These are phyloP conservation scores for Melinopterus prodromus DNA, from an alignment of 2,888 invertebrate genomes.

Conservation along the genomic window DNA sequence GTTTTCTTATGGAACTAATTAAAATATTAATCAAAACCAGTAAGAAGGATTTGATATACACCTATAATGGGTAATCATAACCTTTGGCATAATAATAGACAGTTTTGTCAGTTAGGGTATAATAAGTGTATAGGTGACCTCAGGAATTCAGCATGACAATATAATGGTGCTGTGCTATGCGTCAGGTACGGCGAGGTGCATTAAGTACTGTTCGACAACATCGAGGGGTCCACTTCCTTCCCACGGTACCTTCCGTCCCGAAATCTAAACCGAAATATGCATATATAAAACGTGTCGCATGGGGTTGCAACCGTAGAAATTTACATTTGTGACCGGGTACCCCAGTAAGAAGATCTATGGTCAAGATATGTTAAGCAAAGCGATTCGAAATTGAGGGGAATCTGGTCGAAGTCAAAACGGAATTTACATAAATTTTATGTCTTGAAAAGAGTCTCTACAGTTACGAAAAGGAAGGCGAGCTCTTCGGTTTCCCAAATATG, in stretches of 20 bases:
- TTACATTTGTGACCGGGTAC: not conserved
- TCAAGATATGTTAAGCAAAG: conserved; percentile 15
- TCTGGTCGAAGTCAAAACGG: not conserved
- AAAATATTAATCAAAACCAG: too few relatives aligned
- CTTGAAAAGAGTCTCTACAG: conserved; percentile 15
- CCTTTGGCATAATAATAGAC: too few relatives aligned
- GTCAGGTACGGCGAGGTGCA: not conserved
- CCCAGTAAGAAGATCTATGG: conserved; percentile 16
- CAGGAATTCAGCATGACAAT: too few relatives aligned
- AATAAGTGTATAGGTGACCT: too few relatives aligned
- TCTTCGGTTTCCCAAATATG: conserved; percentile 40
- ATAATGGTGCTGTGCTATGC: not conserved
- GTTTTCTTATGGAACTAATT: too few relatives aligned
- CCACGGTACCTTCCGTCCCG: not conserved
- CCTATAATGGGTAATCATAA: too few relatives aligned
- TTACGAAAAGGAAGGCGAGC: conserved; percentile 29
- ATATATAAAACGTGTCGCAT: not conserved
- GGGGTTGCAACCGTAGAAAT: not conserved
- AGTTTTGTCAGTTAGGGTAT: too few relatives aligned
- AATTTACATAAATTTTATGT: not conserved
- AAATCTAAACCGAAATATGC: conserved; percentile 4
- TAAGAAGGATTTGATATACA: too few relatives aligned
- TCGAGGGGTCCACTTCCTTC: not conserved
- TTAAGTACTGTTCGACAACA: not conserved
- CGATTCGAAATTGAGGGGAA: not conserved